Evolutionary conservation across 2,113 vertebrate genomes (phyloP), one percentile per base, ranked within the genome.

Genomic region (Oreochromis aureus): DNA sequence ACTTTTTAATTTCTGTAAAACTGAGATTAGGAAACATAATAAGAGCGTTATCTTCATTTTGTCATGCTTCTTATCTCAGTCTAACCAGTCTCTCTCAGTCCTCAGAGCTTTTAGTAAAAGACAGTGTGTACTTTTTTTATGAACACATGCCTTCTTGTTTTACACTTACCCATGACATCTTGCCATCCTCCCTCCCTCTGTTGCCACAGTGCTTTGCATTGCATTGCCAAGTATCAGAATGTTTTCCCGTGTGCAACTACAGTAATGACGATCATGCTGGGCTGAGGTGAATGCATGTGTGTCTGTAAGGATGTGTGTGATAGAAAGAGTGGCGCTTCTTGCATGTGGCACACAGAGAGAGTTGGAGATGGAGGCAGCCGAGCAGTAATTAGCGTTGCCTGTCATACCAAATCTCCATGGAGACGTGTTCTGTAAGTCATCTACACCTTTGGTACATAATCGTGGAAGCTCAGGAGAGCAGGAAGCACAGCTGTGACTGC

Each of bases 361-460:
- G 86, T 54, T 80, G 80, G 48, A 54, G 84, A 81, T 10, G 81
- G 54, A 91, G 73, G 89, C 82, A 92, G 89, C 54, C 7, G 56
- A 87, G 87, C 88, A 69, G 78, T 92, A 94, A 95, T 95, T 95
- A 95, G 91, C 78, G 79, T 91, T 87, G 90, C 91, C 91, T 93
- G 93, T 96, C 94, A 89, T 90, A 90, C 82, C 85, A 88, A 84
- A 95, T 96, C 94, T 92, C 96, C 95, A 95, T 96, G 95, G 96
- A 94, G 95, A 96, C 83, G 87, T 78, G 89, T 83, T 93, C 84
- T 91, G 94, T 91, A 87, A 91, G 91, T 86, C 89, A 89, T 93
- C 86, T 86, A 88, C 89, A 93, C 85, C 89, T 94, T 91, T 54
- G 54, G 51, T 84, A 81, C 91, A 92, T 93, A 86, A 94, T 93